Base-by-base conservation (phyloP, 1,140 invertebrate genomes). In the Drosophila paulistorum region DNA sequence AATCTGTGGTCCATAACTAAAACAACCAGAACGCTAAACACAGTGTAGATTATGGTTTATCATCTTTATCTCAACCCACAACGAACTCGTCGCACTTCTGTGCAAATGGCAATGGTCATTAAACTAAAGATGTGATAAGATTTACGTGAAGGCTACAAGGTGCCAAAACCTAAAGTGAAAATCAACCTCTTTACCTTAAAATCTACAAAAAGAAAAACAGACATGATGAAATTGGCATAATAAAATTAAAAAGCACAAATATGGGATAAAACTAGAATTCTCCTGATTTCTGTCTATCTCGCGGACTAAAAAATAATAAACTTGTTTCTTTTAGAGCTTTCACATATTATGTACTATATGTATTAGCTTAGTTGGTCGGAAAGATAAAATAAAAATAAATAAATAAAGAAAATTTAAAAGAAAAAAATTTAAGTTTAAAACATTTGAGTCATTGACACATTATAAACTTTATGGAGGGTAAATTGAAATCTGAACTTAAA, bases 121-220 rank as follows among this genome's bases (percentile, higher is more conserved):
- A 51, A 51, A 51, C 45, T 51, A 51, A 51, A 23, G 20, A 51
- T 51, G 4, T 51, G 45, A 51, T 51, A 51, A 23, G 45, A 20
- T 51, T 51, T 51, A 51, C 45, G 45, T 51, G 17, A 20, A 20
- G 45, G 14, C 14, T 48, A 17, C 14, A 17, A 45, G n/a, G 45
- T 48, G 45, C 14, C 14, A 17, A 17, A 48, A 14, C 35, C 37
- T 3, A 9, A 17, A 17, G 14, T 17, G 45, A 48, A 48, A 48
- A 48, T 48, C 14, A 20, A 48, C 7, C 7, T 17, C 3, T 7
- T 2, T 7, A 20, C 7, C 14, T 48, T 7, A 2, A 48, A 48
- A 37, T 37, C 0, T 35, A 26, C 35, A 35, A 35, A 35, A 35
- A 45, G 6, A 0, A 45, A 9, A 45, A 48, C 0, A 20, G 2